Evolutionary conservation across 2,797 vertebrate species (phyloP).

Genomic region (Vultur gryphus): DNA sequence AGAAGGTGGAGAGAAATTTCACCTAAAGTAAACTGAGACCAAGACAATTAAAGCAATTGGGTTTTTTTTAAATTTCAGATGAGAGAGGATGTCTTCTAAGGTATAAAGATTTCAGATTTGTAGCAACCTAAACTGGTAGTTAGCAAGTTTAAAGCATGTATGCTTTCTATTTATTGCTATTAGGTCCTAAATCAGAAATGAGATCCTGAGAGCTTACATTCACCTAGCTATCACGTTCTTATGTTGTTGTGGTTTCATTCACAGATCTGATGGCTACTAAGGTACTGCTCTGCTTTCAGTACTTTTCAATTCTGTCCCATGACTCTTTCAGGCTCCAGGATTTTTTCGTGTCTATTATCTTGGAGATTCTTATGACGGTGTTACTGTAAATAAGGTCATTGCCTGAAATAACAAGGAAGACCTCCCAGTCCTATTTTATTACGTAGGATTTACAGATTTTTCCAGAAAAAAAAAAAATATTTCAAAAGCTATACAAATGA

Average conservation of each 20-base stretch:
- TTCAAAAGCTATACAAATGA: background rate
- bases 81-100: background rate
- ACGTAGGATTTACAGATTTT: background rate
- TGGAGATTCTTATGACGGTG: background rate
- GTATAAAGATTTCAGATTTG: background rate
- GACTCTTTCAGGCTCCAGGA: background rate
- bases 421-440: background rate
- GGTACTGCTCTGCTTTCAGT: background rate
- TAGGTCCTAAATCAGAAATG: background rate
- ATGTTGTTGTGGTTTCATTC: background rate
- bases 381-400: background rate
- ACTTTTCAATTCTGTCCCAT: background rate
- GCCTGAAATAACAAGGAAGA: background rate
- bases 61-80: background rate
- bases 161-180: background rate
- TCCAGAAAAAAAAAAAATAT: background rate
- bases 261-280: background rate
- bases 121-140: background rate
- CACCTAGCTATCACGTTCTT: rapidly evolving
- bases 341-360: background rate
- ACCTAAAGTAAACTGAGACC: background rate
- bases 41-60: background rate
- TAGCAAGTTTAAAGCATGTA: background rate
- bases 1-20: background rate
- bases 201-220: background rate